phyloP scores from a whole-genome alignment of 2,113 vertebrate species.

The Platichthys stellatus region DNA sequence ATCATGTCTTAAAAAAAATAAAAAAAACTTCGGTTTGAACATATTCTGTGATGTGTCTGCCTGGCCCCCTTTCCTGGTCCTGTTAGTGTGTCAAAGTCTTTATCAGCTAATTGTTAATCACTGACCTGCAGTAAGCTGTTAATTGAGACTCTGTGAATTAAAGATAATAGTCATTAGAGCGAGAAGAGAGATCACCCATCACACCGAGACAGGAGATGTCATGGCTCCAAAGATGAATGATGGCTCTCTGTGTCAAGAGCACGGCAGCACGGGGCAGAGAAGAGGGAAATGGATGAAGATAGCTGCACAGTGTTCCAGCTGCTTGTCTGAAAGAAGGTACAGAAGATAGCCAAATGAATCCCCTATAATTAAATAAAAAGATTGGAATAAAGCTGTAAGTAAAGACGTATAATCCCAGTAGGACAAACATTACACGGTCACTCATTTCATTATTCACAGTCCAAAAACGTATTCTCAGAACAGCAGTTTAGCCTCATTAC shows the following conservation, averaged over 20 bases:
- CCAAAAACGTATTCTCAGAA: neutral
- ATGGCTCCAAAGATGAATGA: slow-evolving; percentile 45
- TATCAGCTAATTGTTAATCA: slow-evolving; percentile 61
- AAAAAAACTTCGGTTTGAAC: neutral
- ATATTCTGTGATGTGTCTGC: neutral
- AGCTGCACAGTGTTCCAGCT: neutral
- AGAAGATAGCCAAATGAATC: neutral
- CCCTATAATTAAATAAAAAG: neutral
- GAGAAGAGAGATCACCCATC: slow-evolving; percentile 54
- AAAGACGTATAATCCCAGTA: neutral
- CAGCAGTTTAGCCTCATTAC: neutral
- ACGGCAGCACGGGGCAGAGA: slow-evolving; percentile 23
- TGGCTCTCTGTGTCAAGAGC: slow-evolving; percentile 42
- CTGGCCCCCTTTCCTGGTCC: slow-evolving; percentile 10
- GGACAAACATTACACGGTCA: neutral
- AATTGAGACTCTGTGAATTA: slow-evolving; percentile 63
- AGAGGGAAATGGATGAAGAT: slow-evolving; percentile 31
- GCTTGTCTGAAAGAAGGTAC: neutral
- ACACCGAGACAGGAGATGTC: slow-evolving; percentile 52
- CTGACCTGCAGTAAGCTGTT: slow-evolving; percentile 65
- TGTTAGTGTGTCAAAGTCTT: slow-evolving; percentile 37
- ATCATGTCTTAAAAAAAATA: neutral
- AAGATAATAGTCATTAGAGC: slow-evolving; percentile 62
- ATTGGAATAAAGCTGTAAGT: neutral
- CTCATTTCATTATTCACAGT: neutral